These are phyloP conservation scores for Polylopha cassiicola DNA, from an alignment of 2,888 invertebrate species.

Conservation along the genomic window DNA sequence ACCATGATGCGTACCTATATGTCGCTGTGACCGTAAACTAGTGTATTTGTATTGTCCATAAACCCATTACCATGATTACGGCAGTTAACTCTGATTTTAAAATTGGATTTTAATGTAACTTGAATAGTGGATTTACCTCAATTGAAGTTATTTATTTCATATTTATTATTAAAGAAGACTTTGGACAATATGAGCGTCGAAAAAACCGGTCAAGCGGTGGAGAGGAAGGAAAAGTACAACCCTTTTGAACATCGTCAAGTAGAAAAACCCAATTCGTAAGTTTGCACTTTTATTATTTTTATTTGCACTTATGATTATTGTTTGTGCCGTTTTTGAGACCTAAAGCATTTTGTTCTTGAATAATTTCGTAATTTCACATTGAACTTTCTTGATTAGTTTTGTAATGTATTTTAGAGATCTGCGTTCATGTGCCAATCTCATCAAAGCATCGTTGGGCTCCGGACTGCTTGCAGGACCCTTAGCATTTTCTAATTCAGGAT, in stretches of 20 bases:
- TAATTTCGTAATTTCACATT: not conserved
- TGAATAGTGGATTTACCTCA: conserved; percentile 12
- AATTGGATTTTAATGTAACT: conserved; percentile 17
- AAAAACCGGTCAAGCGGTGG: conserved; percentile 4
- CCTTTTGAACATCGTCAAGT: conserved; percentile 66
- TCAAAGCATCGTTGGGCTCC: conserved; percentile 80
- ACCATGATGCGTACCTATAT: not conserved
- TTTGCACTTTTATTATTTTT: conserved; percentile 27
- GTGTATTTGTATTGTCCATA: conserved; percentile 2
- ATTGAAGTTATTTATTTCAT: conserved; percentile 15
- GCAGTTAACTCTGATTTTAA: conserved; percentile 11
- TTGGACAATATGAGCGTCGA: conserved; percentile 17
- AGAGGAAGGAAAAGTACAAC: conserved; percentile 56
- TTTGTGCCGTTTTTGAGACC: too few species aligned
- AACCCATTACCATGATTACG: conserved; percentile 10
- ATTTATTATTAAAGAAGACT: conserved; percentile 3
- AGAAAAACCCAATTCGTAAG: conserved; percentile 70
- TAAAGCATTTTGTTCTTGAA: too few species aligned
- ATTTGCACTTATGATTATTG: too few species aligned
- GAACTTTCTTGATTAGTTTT: conserved; percentile 5
- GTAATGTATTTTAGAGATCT: conserved; percentile 59
- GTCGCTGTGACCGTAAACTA: not conserved
- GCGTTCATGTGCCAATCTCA: conserved; percentile 62
- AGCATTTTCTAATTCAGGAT: conserved; percentile 82
- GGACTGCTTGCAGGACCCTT: conserved; percentile 84